phyloP scores from a whole-genome alignment of 2,113 vertebrate genomes.

The Oophaga pumilio region DNA sequence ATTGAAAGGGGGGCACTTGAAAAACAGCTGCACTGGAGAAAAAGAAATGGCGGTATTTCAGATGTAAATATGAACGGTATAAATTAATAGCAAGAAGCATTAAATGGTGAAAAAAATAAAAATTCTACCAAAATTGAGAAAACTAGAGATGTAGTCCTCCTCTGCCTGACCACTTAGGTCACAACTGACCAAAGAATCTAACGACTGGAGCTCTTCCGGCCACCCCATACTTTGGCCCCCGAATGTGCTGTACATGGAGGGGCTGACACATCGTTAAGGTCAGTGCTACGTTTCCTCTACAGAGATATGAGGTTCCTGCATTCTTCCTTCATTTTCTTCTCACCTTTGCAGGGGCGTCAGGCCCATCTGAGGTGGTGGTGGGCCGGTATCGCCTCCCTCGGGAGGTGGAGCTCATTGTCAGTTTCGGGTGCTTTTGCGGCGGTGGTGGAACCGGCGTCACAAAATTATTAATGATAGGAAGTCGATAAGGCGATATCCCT shows the following conservation, averaged over 20 bases:
- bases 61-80: neutral
- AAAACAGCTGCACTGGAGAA: neutral
- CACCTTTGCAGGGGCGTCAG: constrained; percentile 68
- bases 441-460: constrained; percentile 77
- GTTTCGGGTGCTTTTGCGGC: constrained; percentile 65
- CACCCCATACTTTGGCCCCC: no score
- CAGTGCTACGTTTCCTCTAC: no score
- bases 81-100: no score
- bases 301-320: no score
- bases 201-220: no score
- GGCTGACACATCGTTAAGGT: no score
- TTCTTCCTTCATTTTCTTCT: neutral
- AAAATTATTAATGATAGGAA: constrained; percentile 77
- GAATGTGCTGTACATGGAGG: no score
- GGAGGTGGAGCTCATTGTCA: constrained; percentile 58
- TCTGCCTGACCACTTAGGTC: no score
- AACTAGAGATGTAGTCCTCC: no score
- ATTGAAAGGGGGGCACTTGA: neutral
- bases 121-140: no score
- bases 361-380: constrained; percentile 70
- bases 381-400: constrained; percentile 74
- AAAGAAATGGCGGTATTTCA: neutral
- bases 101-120: no score
- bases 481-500: constrained; percentile 73
- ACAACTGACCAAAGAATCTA: no score